Percentiles rank a stretch among this genome's conserved stretches.
Evolutionary conservation across 2,888 invertebrate genomes (phyloP).

Genomic region (Xanthostigma xanthostigma): DNA sequence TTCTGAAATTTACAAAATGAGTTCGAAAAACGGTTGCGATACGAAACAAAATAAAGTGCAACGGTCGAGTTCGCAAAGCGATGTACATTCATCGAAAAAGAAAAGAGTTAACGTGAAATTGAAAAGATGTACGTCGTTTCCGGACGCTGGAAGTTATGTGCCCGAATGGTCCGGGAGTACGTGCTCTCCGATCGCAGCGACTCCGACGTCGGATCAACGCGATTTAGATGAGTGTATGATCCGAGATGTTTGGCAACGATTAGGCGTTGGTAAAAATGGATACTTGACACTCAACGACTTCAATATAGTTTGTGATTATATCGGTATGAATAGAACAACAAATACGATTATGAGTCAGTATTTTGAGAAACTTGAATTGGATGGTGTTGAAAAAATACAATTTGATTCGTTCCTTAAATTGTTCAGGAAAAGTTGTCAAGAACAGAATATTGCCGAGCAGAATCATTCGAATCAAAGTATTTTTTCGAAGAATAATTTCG

Average conservation of each 20-base stretch:
- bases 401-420: constrained; percentile 48
- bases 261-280: constrained; percentile 43
- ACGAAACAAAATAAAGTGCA: constrained; percentile 26
- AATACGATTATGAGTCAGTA: constrained; percentile 46
- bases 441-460: constrained; percentile 21
- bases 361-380: constrained; percentile 46
- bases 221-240: constrained; percentile 41
- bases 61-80: constrained; percentile 38
- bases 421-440: constrained; percentile 31
- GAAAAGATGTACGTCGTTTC: constrained; percentile 39
- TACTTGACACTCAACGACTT: constrained; percentile 39
- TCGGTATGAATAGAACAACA: constrained; percentile 48
- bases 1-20: constrained; percentile 6
- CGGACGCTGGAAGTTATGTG: constrained; percentile 17
- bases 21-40: constrained; percentile 11
- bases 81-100: constrained; percentile 34
- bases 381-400: constrained; percentile 46
- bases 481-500: constrained; percentile 22
- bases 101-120: constrained; percentile 32
- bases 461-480: constrained; percentile 18
- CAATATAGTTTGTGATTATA: constrained; percentile 46
- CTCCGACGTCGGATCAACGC: constrained; percentile 11
- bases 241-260: constrained; percentile 44
- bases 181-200: not conserved
- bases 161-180: not conserved